Evolutionary conservation across 2,113 vertebrate species (phyloP), one percentile per base, ranked within the genome.

Genomic region (Trematomus loennbergii): DNA sequence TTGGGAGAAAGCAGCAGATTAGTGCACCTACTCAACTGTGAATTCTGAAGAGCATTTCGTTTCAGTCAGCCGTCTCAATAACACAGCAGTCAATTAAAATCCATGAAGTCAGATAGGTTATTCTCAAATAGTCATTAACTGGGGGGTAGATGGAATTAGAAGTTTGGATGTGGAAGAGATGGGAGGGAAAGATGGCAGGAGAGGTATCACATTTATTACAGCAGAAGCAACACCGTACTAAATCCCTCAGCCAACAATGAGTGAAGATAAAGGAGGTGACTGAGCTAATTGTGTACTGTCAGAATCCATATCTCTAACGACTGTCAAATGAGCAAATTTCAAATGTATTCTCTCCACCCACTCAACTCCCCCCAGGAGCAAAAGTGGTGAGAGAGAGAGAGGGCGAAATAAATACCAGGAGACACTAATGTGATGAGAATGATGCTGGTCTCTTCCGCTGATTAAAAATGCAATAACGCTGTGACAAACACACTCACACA

Each of bases 391-490:
- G 71, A 78, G 81, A 45, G 67, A 65, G 49, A 68, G 71, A 72
- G 59, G 71, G 59, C 74, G 59, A 66, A 86, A 88, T 86, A 89
- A 91, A 92, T 87, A 89, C 79, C 88, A 91, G 81, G 83, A 93
- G 91, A 94, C 87, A 89, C 84, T 93, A 91, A 94, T 93, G 90
- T 93, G 87, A 94, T 90, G 90, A 90, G 87, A 91, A 89, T 90
- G 89, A 93, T 91, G 87, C 83, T 73, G 76, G 82, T 89, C 87
- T 89, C 81, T 86, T 84, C 86, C 33, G 64, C 86, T 89, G 91
- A 92, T 93, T 93, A 93, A 89, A 93, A 93, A 91, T 90, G 84
- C 82, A 91, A 89, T 89, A 89, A 87, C 46, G 29, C 72, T 58
- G 61, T 72, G 74, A 72, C 74, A 74, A 52, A 52, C 29, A 54